These are phyloP conservation scores for Alouatta palliata DNA, from an alignment of 2,113 vertebrate genomes.

Conservation along the genomic window DNA sequence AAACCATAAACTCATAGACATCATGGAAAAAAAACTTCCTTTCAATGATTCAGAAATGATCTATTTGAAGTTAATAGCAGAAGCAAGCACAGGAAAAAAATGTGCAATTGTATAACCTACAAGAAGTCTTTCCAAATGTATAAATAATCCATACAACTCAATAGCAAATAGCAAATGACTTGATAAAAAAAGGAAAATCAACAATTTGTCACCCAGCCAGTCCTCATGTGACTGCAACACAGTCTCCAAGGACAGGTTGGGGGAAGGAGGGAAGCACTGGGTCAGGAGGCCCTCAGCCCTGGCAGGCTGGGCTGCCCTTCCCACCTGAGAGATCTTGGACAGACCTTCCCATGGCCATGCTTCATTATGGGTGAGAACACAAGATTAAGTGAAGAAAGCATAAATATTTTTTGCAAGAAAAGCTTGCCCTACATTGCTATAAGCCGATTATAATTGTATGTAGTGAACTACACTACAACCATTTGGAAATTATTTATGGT, in stretches of 20 bases:
- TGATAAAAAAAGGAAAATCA: too few relatives aligned
- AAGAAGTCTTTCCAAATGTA: too few relatives aligned
- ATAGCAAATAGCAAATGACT: too few relatives aligned
- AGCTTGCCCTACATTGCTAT: conserved; percentile 14
- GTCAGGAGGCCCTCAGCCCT: not conserved
- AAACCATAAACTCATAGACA: too few relatives aligned
- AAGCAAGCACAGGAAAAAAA: too few relatives aligned
- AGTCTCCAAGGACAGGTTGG: not conserved
- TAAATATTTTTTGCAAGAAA: not conserved
- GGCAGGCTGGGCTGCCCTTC: not conserved
- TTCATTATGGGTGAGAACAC: not conserved
- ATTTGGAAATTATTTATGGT: not conserved
- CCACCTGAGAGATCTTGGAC: not conserved
- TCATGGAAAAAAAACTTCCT: too few relatives aligned
- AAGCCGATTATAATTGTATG: conserved; percentile 23
- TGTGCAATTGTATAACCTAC: too few relatives aligned
- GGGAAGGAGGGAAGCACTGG: not conserved
- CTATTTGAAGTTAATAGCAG: too few relatives aligned
- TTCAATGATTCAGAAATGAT: too few relatives aligned
- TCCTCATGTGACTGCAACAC: not conserved
- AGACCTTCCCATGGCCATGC: fast-evolving
- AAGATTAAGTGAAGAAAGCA: not conserved
- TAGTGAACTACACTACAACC: not conserved
- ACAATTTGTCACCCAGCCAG: too few relatives aligned
- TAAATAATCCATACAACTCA: too few relatives aligned